Conservation (phyloP, 2,797 vertebrate genomes). For the Limnodromus scolopaceus region DNA sequence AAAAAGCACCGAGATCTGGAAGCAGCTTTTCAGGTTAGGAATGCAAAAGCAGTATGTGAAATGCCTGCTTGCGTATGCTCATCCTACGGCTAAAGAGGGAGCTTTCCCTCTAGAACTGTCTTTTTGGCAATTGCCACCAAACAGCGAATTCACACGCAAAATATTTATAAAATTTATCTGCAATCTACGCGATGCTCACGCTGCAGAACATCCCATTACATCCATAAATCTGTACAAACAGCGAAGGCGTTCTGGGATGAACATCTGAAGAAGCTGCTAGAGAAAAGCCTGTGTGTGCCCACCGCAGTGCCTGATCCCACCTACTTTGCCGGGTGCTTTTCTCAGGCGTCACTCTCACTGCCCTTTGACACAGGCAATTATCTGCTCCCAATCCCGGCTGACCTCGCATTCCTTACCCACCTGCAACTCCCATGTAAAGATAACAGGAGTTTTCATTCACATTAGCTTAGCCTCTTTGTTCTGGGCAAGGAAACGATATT, state of each 20-base stretch:
- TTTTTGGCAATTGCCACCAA: not conserved
- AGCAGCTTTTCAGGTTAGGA: not conserved
- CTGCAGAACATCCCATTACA: not conserved
- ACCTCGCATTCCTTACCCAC: conserved; percentile 69
- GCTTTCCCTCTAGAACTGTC: not conserved
- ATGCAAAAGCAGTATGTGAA: not conserved
- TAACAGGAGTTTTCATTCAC: conserved; percentile 49
- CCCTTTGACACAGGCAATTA: conserved; percentile 59
- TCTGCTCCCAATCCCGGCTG: conserved; percentile 14
- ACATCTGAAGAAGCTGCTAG: not conserved
- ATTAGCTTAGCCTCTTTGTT: conserved; percentile 37
- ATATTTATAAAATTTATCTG: not conserved
- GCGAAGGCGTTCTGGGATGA: not conserved
- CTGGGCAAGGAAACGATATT: conserved; percentile 20
- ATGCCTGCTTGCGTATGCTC: not conserved
- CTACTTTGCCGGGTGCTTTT: conserved; percentile 29
- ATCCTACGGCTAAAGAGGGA: not conserved
- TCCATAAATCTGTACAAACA: not conserved
- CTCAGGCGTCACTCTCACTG: conserved; percentile 48
- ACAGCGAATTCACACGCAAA: not conserved
- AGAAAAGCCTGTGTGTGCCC: not conserved
- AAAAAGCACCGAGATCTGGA: not conserved
- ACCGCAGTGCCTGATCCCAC: not conserved
- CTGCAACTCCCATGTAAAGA: conserved; percentile 57
- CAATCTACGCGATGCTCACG: accelerated